Evolutionary conservation across 2,113 vertebrate species (phyloP).

Genomic region (Zootoca vivipara): DNA sequence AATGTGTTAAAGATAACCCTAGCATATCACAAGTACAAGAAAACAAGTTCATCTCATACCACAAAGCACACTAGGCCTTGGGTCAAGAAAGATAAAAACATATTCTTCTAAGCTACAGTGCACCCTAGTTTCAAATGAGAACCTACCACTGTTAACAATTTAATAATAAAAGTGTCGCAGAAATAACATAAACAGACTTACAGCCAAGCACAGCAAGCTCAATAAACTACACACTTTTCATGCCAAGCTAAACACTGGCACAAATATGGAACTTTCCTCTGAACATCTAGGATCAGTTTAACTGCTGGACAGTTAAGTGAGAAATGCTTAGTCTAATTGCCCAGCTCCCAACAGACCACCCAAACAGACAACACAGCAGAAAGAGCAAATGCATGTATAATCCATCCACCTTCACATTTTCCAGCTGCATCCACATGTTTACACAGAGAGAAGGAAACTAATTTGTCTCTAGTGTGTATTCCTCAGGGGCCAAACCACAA

Average conservation of each 20-base stretch:
- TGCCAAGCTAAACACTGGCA: constrained; percentile 49
- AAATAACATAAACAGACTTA: constrained; percentile 54
- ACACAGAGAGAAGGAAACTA: background rate
- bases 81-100: constrained; percentile 42
- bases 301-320: constrained; percentile 39
- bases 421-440: constrained; percentile 21
- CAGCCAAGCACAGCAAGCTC: constrained; percentile 47
- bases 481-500: background rate
- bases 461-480: background rate
- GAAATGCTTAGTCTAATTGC: constrained; percentile 46
- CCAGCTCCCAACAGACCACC: constrained; percentile 49
- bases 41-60: background rate
- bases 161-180: constrained; percentile 56
- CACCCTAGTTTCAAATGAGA: constrained; percentile 40
- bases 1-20: background rate
- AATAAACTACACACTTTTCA: constrained; percentile 46
- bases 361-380: constrained; percentile 41
- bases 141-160: constrained; percentile 45
- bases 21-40: constrained; percentile 3
- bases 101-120: constrained; percentile 28
- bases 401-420: constrained; percentile 39
- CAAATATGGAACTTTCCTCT: constrained; percentile 42
- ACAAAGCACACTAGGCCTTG: constrained; percentile 13
- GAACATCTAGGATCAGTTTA: constrained; percentile 44
- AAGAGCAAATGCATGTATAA: background rate